phyloP scores from a whole-genome alignment of 1,140 invertebrate genomes.

The Aporrectodea caliginosa region DNA sequence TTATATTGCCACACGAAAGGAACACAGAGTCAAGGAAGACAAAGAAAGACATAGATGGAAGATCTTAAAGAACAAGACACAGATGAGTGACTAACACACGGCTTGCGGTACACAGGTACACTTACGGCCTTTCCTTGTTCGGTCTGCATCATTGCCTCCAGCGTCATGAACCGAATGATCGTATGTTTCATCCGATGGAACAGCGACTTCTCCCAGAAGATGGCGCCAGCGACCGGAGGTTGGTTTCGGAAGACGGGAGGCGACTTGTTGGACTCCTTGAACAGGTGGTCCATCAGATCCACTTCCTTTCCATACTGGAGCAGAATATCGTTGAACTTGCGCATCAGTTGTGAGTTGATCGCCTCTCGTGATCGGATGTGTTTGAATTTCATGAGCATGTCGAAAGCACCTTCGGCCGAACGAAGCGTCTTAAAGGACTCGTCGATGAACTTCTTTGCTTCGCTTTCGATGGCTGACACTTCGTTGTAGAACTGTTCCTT shows the following conservation, averaged over 20 bases:
- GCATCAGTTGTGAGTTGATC: slow-evolving; percentile 68
- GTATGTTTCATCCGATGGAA: slow-evolving; percentile 73
- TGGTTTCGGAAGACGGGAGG: slow-evolving; percentile 74
- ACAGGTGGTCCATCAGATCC: slow-evolving; percentile 56
- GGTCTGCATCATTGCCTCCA: slow-evolving; percentile 70
- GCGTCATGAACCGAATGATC: slow-evolving; percentile 70
- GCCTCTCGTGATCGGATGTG: slow-evolving; percentile 69
- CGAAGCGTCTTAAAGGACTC: slow-evolving; percentile 75
- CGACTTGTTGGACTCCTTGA: slow-evolving; percentile 63
- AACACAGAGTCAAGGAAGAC: too few species aligned
- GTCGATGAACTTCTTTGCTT: slow-evolving; percentile 78
- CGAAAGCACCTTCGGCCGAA: slow-evolving; percentile 73
- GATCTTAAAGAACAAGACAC: too few species aligned
- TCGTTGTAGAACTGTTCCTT: slow-evolving; percentile 72
- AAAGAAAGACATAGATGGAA: too few species aligned
- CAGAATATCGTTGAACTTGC: slow-evolving; percentile 80
- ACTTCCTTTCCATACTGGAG: slow-evolving; percentile 78
- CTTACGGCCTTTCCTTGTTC: slow-evolving; percentile 64
- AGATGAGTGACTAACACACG: too few species aligned
- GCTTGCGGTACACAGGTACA: too few species aligned
- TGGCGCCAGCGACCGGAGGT: slow-evolving; percentile 72
- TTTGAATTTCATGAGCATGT: slow-evolving; percentile 74
- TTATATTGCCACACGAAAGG: too few species aligned
- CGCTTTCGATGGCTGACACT: slow-evolving; percentile 70
- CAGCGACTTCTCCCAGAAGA: slow-evolving; percentile 75